Conservation (phyloP, 2,113 vertebrate species). For the Sturnus vulgaris region DNA sequence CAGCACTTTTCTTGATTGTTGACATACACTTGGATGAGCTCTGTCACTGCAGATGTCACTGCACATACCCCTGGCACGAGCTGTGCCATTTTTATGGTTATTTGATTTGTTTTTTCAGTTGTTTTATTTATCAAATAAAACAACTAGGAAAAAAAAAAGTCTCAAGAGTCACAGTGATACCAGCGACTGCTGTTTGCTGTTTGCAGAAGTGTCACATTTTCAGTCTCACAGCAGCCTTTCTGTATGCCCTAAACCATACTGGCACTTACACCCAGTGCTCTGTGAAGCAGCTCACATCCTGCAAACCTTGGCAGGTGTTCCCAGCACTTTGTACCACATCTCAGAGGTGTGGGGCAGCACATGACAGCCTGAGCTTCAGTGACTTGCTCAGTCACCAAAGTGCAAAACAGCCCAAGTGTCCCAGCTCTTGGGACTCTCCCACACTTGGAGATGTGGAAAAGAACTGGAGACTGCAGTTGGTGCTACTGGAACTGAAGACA, state of each 20-base stretch:
- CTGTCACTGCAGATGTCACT: background rate
- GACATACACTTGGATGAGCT: background rate
- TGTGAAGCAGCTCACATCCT: background rate
- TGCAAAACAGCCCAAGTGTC: background rate
- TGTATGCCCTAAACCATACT: fast-evolving
- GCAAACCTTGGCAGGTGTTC: background rate
- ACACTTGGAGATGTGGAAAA: fast-evolving
- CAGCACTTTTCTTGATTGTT: background rate
- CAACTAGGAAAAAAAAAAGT: background rate
- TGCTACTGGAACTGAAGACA: background rate
- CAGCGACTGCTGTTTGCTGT: background rate
- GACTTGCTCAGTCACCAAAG: background rate
- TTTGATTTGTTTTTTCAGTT: background rate
- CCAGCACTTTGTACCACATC: background rate
- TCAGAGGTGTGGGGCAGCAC: background rate
- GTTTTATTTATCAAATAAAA: background rate
- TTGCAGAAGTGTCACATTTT: background rate
- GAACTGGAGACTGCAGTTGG: background rate
- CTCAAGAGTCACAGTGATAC: background rate
- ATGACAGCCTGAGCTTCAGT: fast-evolving
- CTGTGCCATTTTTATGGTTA: background rate
- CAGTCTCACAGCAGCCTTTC: background rate
- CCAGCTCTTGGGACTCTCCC: background rate
- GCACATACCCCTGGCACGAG: background rate
- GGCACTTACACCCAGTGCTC: background rate